Percentiles rank a stretch among this genome's conserved stretches.
phyloP scores from a whole-genome alignment of 2,888 invertebrate species.

The Hirtodrosophila duncani region DNA sequence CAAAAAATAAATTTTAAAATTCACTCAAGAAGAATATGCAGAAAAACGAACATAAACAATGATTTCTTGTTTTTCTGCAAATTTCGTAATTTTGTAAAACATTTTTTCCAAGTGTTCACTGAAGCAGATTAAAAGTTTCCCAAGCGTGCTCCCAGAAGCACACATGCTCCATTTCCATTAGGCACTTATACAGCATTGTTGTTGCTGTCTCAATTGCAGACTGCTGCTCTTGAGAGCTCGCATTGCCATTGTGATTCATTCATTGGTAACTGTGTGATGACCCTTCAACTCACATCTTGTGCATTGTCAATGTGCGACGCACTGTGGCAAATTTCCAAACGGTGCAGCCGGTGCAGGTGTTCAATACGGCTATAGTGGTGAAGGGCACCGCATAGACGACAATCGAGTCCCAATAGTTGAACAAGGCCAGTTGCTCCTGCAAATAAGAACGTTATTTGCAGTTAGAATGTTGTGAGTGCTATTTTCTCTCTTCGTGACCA shows the following conservation, averaged over 20 bases:
- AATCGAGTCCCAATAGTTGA: slow-evolving; percentile 85
- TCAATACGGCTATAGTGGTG: slow-evolving; percentile 84
- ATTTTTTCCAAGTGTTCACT: too few species aligned
- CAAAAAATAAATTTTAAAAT: too few species aligned
- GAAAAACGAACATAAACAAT: too few species aligned
- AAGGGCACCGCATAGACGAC: slow-evolving; percentile 87
- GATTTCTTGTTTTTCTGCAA: too few species aligned
- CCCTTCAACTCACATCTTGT: slow-evolving; percentile 68
- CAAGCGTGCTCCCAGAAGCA: too few species aligned
- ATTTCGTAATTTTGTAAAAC: too few species aligned
- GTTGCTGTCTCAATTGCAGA: too few species aligned
- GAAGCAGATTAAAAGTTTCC: too few species aligned
- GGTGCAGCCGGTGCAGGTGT: slow-evolving; percentile 84
- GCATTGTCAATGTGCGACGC: slow-evolving; percentile 77
- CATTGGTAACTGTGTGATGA: background rate
- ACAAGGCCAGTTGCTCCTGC: slow-evolving; percentile 81
- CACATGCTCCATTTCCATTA: too few species aligned
- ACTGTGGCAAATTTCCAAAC: slow-evolving; percentile 82
- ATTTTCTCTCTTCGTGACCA: slow-evolving; percentile 9
- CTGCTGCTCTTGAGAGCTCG: background rate
- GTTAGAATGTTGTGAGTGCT: background rate
- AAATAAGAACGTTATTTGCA: slow-evolving; percentile 46
- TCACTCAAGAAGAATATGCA: too few species aligned
- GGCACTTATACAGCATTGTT: too few species aligned
- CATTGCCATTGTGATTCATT: background rate